Evolutionary conservation across 2,797 vertebrate genomes (phyloP).

Genomic region (Arnoldichthys spilopterus): DNA sequence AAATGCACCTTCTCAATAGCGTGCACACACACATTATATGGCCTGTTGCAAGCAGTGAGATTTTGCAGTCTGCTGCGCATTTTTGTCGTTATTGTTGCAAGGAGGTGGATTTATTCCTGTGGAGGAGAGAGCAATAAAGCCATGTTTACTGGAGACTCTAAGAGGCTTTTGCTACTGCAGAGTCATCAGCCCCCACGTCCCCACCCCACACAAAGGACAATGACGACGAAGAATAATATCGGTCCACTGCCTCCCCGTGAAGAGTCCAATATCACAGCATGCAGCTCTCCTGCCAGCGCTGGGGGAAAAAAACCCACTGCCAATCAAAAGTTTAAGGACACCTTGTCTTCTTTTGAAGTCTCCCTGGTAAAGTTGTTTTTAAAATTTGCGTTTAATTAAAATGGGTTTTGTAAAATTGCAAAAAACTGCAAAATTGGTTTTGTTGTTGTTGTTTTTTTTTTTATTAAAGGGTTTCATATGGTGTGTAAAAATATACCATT

Average conservation of each 20-base stretch:
- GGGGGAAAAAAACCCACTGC: neutral
- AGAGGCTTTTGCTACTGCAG: constrained; percentile 56
- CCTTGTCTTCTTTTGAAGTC: neutral
- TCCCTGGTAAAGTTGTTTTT: neutral
- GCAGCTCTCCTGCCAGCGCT: constrained; percentile 32
- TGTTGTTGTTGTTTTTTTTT: too few relatives aligned
- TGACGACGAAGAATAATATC: constrained; percentile 49
- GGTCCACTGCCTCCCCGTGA: constrained; percentile 32
- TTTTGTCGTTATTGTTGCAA: constrained; percentile 52
- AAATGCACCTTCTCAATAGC: constrained; percentile 27
- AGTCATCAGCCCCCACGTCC: constrained; percentile 56
- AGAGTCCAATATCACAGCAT: constrained; percentile 22
- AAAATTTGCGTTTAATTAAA: too few relatives aligned
- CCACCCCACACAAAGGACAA: constrained; percentile 37
- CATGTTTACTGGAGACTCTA: constrained; percentile 52
- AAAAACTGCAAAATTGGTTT: too few relatives aligned
- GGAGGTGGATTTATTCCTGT: constrained; percentile 47
- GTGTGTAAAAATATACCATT: too few relatives aligned
- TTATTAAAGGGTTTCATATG: too few relatives aligned
- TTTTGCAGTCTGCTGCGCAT: constrained; percentile 37
- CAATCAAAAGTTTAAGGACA: neutral
- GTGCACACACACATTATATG: constrained; percentile 27
- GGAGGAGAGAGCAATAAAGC: constrained; percentile 50
- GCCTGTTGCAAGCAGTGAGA: neutral
- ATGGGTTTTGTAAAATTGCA: neutral